Evolutionary conservation across 2,113 vertebrate genomes (phyloP), one percentile per base, ranked within the genome.

Genomic region (Etheostoma spectabile): DNA sequence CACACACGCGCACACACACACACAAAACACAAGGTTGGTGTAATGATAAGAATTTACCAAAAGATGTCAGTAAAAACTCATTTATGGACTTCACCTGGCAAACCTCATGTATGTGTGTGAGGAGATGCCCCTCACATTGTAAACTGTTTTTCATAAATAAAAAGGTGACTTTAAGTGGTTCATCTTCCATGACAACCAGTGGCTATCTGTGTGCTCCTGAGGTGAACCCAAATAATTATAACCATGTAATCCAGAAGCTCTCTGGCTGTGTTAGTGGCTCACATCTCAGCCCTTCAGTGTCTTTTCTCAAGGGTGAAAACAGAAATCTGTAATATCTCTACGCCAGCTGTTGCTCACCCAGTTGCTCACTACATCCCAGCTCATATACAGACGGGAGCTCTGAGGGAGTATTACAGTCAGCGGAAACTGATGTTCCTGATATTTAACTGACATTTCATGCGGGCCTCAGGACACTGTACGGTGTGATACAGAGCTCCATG

Each of bases 391-490:
- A 18, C 16, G 15, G 59, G 16, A 22, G 75, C 82, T 82, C 79
- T 2, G 38, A 72, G 77, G 80, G 53, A 61, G 70, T 56, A 48
- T 73, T 69, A 61, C 35, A 56, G 77, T 66, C 86, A 77, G 38
- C 0, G 55, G 65, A 67, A 79, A 52, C 30, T 56, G 75, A 76
- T 85, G 75, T 69, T 73, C 56, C 30, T 80, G 83, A 85, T 85
- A 82, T 85, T 88, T 80, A 68, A 64, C 62, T 87, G 82, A 83
- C 79, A 88, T 90, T 86, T 80, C 63, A 68, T 15, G 10, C 45
- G 55, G 73, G 59, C 75, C 86, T 71, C 69, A 0, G 67, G 80
- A 82, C 63, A 45, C 6, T 65, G 33, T 0, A 51, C 3, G 6
- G 66, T 57, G 53, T 11, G 76, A 75, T 60, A 51, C 56, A 42